Conservation (phyloP, 2,113 vertebrate species). For the Saguinus imperator region DNA sequence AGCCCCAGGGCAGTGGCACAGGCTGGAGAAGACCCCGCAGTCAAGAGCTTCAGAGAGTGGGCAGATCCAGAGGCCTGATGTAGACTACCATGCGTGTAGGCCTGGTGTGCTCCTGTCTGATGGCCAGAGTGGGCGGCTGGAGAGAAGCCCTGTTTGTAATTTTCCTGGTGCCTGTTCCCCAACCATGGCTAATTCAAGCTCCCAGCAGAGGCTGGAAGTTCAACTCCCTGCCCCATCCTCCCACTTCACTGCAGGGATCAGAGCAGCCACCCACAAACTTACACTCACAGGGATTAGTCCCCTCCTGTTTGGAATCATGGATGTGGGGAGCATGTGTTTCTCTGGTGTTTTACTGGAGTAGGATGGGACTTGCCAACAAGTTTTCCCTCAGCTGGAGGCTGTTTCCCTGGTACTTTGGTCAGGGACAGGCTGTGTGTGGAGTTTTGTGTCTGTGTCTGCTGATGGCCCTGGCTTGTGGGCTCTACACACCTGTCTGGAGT, state of each 20-base stretch:
- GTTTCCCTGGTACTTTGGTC: background rate
- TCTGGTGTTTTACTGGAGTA: background rate
- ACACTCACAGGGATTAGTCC: background rate
- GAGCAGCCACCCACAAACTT: background rate
- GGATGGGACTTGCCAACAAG: background rate
- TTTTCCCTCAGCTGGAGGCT: accelerated
- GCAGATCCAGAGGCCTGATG: background rate
- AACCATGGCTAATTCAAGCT: background rate
- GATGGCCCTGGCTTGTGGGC: background rate
- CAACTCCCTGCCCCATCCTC: no score
- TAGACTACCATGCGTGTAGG: background rate
- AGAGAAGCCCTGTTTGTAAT: background rate
- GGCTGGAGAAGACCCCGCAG: background rate
- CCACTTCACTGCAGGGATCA: background rate
- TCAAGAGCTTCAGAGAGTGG: background rate
- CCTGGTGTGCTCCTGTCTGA: background rate
- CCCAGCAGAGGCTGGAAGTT: background rate
- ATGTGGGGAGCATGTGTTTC: background rate
- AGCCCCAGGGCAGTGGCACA: no score
- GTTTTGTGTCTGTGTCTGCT: background rate
- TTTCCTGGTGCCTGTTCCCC: background rate
- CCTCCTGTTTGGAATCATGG: accelerated
- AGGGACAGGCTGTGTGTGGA: background rate
- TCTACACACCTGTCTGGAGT: background rate
- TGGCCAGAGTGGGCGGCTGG: background rate